Percentiles rank a stretch among this genome's conserved stretches.
These are phyloP conservation scores for Argyresthia albistria DNA, from an alignment of 2,888 invertebrate species.

Conservation along the genomic window DNA sequence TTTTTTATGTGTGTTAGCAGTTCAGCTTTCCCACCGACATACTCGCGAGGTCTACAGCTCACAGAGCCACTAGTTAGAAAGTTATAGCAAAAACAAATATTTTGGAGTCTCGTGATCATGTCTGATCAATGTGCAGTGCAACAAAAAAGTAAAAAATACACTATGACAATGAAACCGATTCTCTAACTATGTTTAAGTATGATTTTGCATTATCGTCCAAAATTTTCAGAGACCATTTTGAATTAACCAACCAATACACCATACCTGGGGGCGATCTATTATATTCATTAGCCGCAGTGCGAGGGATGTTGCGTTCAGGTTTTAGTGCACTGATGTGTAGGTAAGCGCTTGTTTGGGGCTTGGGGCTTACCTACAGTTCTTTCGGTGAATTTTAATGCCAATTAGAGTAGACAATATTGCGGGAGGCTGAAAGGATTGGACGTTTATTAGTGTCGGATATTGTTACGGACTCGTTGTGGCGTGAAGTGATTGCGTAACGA, in stretches of 20 bases:
- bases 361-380: slow-evolving; percentile 58
- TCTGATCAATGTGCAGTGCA: too few species aligned
- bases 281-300: slow-evolving; percentile 44
- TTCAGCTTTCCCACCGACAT: too few species aligned
- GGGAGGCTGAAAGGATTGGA: slow-evolving; percentile 50
- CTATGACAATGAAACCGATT: too few species aligned
- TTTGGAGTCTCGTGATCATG: too few species aligned
- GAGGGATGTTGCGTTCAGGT: slow-evolving; percentile 18
- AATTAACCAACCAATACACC: slow-evolving; percentile 14
- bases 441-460: slow-evolving; percentile 65
- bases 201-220: neutral
- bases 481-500: neutral
- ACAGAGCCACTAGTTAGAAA: too few species aligned
- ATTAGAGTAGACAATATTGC: slow-evolving; percentile 64
- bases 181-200: too few species aligned
- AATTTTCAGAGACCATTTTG: neutral
- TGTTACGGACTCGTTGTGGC: slow-evolving; percentile 41
- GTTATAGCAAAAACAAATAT: too few species aligned
- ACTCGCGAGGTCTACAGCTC: too few species aligned
- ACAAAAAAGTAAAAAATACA: too few species aligned
- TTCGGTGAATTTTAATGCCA: slow-evolving; percentile 58
- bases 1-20: too few species aligned
- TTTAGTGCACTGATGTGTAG: slow-evolving; percentile 47
- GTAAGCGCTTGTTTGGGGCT: slow-evolving; percentile 62
- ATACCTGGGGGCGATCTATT: slow-evolving; percentile 54